phyloP scores from a whole-genome alignment of 2,113 vertebrate genomes.

The Chaetodon auriga region DNA sequence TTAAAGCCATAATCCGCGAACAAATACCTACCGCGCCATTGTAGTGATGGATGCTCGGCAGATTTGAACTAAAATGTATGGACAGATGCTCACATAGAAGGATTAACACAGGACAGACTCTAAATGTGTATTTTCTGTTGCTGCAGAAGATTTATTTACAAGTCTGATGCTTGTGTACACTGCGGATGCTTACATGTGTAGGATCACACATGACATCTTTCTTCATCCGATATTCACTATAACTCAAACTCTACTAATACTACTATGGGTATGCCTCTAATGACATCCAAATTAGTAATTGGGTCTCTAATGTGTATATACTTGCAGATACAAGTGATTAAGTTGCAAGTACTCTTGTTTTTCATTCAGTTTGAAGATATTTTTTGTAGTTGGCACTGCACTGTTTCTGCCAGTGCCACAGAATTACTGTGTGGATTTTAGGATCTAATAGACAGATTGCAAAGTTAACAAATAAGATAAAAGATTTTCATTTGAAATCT shows the following conservation, averaged over 20 bases:
- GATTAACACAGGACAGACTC: background rate
- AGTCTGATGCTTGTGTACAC: background rate
- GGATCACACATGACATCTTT: background rate
- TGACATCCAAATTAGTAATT: background rate
- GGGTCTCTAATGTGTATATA: background rate
- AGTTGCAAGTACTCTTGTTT: background rate
- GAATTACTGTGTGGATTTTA: background rate
- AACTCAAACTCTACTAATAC: background rate
- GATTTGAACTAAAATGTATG: background rate
- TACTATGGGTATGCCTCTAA: background rate
- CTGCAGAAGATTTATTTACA: background rate
- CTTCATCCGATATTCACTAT: background rate
- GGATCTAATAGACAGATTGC: background rate
- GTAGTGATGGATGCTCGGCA: background rate
- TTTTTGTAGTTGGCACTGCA: background rate
- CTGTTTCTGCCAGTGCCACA: background rate
- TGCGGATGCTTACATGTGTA: background rate
- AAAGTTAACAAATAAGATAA: background rate
- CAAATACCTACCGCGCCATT: background rate
- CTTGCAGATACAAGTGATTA: background rate
- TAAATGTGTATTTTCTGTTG: background rate
- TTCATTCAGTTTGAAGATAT: background rate
- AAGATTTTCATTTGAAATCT: background rate
- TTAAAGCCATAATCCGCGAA: background rate
- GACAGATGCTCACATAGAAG: background rate